Evolutionary conservation across 35 echinoderm and acorn worm species (phyloP).

Genomic region (Apostichopus parvimensis): DNA sequence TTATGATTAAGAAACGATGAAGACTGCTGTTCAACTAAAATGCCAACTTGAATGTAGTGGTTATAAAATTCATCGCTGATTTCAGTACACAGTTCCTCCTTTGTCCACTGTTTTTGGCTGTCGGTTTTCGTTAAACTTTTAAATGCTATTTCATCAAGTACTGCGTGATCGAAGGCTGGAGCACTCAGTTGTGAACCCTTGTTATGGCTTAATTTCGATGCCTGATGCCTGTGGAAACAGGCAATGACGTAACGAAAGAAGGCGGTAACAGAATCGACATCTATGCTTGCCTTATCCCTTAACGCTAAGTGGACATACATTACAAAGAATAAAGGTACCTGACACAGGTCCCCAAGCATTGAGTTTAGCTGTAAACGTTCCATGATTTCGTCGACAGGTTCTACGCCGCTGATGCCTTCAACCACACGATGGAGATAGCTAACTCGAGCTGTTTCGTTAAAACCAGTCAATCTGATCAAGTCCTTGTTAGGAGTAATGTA

Average conservation of each 20-base stretch:
- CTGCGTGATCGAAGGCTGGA: not conserved
- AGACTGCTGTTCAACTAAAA: not conserved
- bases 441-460: not conserved
- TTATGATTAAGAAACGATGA: not conserved
- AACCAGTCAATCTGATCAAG: not conserved
- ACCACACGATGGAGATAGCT: not conserved
- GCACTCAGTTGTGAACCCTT: not conserved
- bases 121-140: not conserved
- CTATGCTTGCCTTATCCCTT: not conserved
- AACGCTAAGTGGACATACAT: not conserved
- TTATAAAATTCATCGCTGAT: not conserved
- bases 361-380: not conserved
- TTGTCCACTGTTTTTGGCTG: not conserved
- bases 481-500: not conserved
- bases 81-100: not conserved
- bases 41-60: not conserved
- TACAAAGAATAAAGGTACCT: not conserved
- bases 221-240: conserved; percentile 3
- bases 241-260: not conserved
- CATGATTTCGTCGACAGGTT: not conserved
- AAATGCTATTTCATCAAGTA: conserved; percentile 25
- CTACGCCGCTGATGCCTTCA: not conserved
- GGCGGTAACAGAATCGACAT: not conserved
- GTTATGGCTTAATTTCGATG: not conserved
- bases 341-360: no score